Conservation (phyloP, 2,113 vertebrate genomes). For the Callipepla squamata region DNA sequence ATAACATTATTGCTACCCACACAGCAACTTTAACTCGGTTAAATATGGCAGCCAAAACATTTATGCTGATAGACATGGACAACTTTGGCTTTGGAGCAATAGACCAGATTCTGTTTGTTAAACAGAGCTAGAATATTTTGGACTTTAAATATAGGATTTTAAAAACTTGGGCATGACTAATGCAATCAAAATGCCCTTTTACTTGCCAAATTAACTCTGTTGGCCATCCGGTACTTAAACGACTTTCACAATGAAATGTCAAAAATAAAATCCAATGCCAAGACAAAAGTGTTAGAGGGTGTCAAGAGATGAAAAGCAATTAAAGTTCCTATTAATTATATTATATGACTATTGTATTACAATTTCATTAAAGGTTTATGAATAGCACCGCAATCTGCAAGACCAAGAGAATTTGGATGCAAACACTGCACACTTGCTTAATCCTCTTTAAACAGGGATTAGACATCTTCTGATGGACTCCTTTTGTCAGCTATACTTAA, state of each 20-base stretch:
- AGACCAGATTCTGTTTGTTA: not conserved
- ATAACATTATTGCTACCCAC: not conserved
- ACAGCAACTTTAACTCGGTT: not conserved
- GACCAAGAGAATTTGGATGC: not conserved
- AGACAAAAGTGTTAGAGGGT: slow-evolving; percentile 3
- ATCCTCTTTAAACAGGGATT: not conserved
- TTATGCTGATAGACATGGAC: not conserved
- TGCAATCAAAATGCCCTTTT: not conserved
- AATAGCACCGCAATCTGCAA: slow-evolving; percentile 17
- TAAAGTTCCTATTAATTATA: not conserved
- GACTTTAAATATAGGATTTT: not conserved
- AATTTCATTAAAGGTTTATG: slow-evolving; percentile 10
- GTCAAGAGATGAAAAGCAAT: not conserved
- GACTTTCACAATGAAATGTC: slow-evolving; percentile 9
- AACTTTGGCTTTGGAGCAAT: not conserved
- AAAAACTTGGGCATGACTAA: not conserved
- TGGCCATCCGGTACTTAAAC: not conserved
- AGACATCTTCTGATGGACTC: not conserved
- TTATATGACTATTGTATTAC: not conserved
- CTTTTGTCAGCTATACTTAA: not conserved
- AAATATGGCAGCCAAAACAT: not conserved
- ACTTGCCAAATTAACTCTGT: not conserved
- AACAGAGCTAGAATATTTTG: not conserved
- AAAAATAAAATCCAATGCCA: slow-evolving; percentile 51
- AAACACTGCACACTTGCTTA: not conserved